Base-by-base conservation (phyloP, 1,140 invertebrate genomes). In the Maconellicoccus hirsutus region DNA sequence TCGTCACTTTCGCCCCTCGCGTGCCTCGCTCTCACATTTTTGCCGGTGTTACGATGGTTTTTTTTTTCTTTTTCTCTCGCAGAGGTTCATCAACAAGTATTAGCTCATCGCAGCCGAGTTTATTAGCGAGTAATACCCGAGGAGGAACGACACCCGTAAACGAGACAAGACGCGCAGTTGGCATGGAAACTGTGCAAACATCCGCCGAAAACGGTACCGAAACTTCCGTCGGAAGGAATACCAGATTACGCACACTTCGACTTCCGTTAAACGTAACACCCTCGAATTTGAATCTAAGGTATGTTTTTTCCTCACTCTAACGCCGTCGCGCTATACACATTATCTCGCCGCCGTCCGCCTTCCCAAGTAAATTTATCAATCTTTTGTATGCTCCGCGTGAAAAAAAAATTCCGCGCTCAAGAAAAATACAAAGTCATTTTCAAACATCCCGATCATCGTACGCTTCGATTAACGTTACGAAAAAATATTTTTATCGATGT, bases 231-330 rank as follows among this genome's bases (percentile, higher is more conserved):
- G 86, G 86, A 7, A 80, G 86, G 59, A 84, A 87, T 74, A 84
- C 84, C 69, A 84, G 83, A 73, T 76, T 88, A 23, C 83, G 84
- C 73, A 84, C 87, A 6, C 79, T 90, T 69, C 87, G 86, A 75
- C 78, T 89, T 70, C 84, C 85, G 25, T 77, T 89, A 4, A 85
- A 82, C 75, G 82, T 86, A 4, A 79, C 83, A 73, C 84, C 80
- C 59, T 86, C 80, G 75, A 83, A 78, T 75, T 81, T 82, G 74
- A 88, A 85, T 75, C 79, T 87, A 70, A 85, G 86, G 87, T 89
- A 78, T 79, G 74, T 72, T 52, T 16, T 52, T 52, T 52, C n/a
- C 16, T 14, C n/a, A 14, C 4, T 52, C 42, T 14, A 16, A 8
- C 42, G 42, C 3, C 42, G 42, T 16, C 42, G 42, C 42, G 42